Evolutionary conservation across 2,888 invertebrate genomes (phyloP).

Genomic region (Clostera curtula): DNA sequence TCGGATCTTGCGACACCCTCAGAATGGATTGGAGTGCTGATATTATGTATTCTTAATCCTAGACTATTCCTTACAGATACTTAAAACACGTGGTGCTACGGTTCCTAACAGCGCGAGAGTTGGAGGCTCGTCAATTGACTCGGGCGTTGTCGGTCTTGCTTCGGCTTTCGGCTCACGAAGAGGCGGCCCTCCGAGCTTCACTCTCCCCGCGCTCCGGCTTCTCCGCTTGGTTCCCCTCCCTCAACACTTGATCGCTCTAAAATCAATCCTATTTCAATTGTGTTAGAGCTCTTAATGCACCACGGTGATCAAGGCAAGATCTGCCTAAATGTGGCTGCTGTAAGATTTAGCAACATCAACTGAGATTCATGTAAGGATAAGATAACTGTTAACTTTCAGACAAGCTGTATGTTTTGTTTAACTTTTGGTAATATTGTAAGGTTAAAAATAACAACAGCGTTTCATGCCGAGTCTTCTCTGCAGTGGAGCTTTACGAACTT

Average conservation of each 20-base stretch:
- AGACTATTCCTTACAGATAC: too few species aligned
- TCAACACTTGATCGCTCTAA: slow-evolving; percentile 40
- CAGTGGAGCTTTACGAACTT: too few species aligned
- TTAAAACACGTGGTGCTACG: slow-evolving; percentile 95
- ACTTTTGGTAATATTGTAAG: too few species aligned
- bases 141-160: slow-evolving; percentile 90
- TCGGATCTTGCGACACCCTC: too few species aligned
- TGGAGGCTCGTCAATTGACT: slow-evolving; percentile 91
- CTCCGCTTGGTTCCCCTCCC: slow-evolving; percentile 54
- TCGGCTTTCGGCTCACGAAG: slow-evolving; percentile 90
- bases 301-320: background rate
- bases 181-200: slow-evolving; percentile 86
- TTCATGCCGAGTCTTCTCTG: too few species aligned
- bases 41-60: too few species aligned
- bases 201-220: slow-evolving; percentile 65
- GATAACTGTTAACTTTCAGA: too few species aligned
- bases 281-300: background rate
- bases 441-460: too few species aligned
- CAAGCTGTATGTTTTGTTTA: too few species aligned
- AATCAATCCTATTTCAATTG: background rate
- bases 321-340: slow-evolving; percentile 1
- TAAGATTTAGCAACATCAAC: slow-evolving; percentile 21
- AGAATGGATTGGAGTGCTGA: too few species aligned
- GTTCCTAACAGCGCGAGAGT: slow-evolving; percentile 91
- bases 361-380: slow-evolving; percentile 16